A percentile compares a stretch with the other conserved stretches of the same genome.
Conservation (phyloP, 2,113 vertebrate species). For the Rhinichthys klamathensis region DNA sequence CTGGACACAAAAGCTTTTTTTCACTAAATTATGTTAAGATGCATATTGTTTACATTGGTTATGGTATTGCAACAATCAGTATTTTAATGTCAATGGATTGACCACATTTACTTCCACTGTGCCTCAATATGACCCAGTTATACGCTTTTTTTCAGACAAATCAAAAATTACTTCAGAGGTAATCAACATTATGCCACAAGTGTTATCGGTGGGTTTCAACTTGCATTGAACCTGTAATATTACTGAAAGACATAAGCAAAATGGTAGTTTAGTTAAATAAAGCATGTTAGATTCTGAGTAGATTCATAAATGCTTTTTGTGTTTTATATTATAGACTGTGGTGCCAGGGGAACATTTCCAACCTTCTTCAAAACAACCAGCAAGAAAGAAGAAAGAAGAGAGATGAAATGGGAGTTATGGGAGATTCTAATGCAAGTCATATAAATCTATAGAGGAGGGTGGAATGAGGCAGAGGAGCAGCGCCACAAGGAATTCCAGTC, state of each 20-base stretch:
- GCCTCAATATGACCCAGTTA: not conserved
- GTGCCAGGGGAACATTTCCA: slow-evolving; percentile 26
- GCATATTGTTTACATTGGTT: not conserved
- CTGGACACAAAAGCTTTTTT: not conserved
- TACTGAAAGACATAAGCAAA: not conserved
- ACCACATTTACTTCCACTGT: not conserved
- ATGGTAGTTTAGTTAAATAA: not conserved
- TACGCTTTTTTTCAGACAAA: not conserved
- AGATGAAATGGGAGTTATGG: not conserved
- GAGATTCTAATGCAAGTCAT: slow-evolving; percentile 19
- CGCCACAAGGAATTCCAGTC: not conserved
- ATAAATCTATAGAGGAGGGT: not conserved
- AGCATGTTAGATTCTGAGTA: not conserved
- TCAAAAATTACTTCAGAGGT: not conserved
- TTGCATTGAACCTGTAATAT: not conserved
- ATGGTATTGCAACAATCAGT: not conserved
- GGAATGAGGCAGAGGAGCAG: not conserved
- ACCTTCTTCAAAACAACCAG: slow-evolving; percentile 12
- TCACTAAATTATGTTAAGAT: not conserved
- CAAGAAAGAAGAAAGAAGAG: not conserved
- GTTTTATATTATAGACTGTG: not conserved
- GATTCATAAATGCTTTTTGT: not conserved
- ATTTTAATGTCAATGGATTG: not conserved
- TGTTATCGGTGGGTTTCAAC: not conserved
- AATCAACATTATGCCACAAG: not conserved